phyloP scores from a whole-genome alignment of 2,113 vertebrate species.

The Elephantulus edwardii region DNA sequence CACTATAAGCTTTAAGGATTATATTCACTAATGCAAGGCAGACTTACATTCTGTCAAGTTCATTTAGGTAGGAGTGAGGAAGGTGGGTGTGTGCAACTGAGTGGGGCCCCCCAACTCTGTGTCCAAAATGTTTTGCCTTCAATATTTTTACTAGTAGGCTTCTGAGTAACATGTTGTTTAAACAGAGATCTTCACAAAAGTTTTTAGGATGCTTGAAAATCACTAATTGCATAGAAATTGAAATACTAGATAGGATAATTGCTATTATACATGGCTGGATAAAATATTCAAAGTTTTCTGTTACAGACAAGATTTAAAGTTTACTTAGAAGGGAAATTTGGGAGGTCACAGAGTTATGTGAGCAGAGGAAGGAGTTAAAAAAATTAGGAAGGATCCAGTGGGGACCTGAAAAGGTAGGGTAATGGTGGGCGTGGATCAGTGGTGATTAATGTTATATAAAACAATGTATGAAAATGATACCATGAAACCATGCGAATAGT shows the following conservation, averaged over 20 bases:
- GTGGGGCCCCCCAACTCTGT: too few relatives aligned
- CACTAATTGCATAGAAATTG: neutral
- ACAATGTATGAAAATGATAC: too few relatives aligned
- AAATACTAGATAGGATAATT: neutral
- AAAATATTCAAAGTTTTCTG: conserved; percentile 36
- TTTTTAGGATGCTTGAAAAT: conserved; percentile 41
- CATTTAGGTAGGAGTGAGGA: neutral
- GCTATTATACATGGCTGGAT: neutral
- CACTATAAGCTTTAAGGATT: neutral
- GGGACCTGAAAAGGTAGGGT: too few relatives aligned
- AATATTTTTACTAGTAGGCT: neutral
- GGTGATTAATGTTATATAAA: too few relatives aligned
- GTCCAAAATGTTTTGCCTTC: neutral
- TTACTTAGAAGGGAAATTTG: too few relatives aligned
- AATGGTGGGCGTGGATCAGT: too few relatives aligned
- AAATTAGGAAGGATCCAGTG: too few relatives aligned
- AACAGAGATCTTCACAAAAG: conserved; percentile 1
- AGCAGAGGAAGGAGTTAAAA: too few relatives aligned
- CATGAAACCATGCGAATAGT: too few relatives aligned
- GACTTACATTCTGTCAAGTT: neutral
- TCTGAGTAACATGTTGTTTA: conserved; percentile 6
- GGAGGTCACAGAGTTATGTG: too few relatives aligned
- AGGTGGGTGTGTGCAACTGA: neutral
- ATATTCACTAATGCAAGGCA: neutral
- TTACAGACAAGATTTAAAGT: neutral